Conservation (phyloP, 2,797 vertebrate genomes). For the Sus cebifrons region DNA sequence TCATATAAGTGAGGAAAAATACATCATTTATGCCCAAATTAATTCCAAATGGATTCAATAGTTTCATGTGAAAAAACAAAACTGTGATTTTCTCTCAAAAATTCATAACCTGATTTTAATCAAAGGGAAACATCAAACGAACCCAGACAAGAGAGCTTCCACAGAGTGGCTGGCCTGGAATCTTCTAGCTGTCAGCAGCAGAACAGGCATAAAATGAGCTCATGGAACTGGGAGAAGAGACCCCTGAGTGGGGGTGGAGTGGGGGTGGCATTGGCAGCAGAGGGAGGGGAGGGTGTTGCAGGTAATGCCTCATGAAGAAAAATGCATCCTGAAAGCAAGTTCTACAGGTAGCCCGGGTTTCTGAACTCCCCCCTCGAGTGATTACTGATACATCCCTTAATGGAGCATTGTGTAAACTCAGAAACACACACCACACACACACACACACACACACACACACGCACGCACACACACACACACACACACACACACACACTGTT, state of each 20-base stretch:
- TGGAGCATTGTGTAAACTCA: not conserved
- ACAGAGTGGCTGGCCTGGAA: not conserved
- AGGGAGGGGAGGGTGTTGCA: not conserved
- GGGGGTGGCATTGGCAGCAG: accelerated
- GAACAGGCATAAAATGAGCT: not conserved
- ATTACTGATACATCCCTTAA: not conserved
- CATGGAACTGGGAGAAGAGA: not conserved
- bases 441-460: too few species aligned
- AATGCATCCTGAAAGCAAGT: not conserved
- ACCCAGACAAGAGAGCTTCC: not conserved
- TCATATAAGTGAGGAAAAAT: constrained; percentile 59
- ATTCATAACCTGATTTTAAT: constrained; percentile 64
- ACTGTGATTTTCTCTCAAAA: constrained; percentile 28
- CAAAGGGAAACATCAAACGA: constrained; percentile 67
- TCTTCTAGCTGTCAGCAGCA: not conserved
- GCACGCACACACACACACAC: too few species aligned
- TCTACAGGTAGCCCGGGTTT: not conserved
- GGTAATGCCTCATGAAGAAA: too few species aligned
- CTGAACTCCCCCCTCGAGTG: not conserved
- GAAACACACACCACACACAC: not conserved
- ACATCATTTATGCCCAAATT: constrained; percentile 17
- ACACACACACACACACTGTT: too few species aligned
- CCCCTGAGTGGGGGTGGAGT: too few species aligned
- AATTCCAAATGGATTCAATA: constrained; percentile 58
- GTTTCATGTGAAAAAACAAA: not conserved